A percentile compares a stretch with the other conserved stretches of the same genome.
These are phyloP conservation scores for Caenorhabditis imperialis DNA, from an alignment of 2,888 invertebrate species.

Conservation along the genomic window DNA sequence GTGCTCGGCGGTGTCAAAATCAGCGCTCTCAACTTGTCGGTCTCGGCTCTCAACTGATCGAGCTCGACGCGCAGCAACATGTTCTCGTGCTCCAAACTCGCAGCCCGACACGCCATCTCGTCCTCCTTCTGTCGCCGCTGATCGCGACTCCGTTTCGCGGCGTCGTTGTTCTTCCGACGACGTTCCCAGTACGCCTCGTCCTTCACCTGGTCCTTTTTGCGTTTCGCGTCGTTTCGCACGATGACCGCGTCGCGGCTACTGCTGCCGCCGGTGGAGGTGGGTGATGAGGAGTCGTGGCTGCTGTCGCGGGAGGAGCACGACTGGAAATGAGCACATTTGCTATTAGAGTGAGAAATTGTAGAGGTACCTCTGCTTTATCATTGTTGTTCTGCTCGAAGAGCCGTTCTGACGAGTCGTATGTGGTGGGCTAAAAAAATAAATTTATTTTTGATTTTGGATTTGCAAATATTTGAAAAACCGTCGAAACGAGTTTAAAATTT, in stretches of 20 bases:
- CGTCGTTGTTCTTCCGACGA: conserved; percentile 91
- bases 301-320: conserved; percentile 53
- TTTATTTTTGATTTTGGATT: too few species aligned
- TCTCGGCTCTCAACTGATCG: conserved; percentile 60
- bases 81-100: conserved; percentile 90
- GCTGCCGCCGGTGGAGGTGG: conserved; percentile 54
- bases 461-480: too few species aligned
- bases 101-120: conserved; percentile 90
- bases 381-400: conserved; percentile 54
- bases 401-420: conserved; percentile 46
- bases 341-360: too few species aligned
- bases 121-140: conserved; percentile 88
- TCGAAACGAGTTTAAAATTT: conserved; percentile 3
- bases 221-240: conserved; percentile 58
- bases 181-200: conserved; percentile 91
- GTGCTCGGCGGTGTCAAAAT: conserved; percentile 53
- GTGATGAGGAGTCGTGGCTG: conserved; percentile 57
- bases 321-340: conserved; percentile 9
- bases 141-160: conserved; percentile 93
- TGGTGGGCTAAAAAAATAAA: conserved; percentile 33
- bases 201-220: conserved; percentile 78
- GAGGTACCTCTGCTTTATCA: conserved; percentile 45
- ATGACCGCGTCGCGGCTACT: conserved; percentile 61
- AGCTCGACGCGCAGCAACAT: conserved; percentile 80
- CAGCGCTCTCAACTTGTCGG: conserved; percentile 57